Evolutionary conservation across 1,140 invertebrate species (phyloP), one percentile per base, ranked within the genome.

Genomic region (Akabosia matsudoensis): DNA sequence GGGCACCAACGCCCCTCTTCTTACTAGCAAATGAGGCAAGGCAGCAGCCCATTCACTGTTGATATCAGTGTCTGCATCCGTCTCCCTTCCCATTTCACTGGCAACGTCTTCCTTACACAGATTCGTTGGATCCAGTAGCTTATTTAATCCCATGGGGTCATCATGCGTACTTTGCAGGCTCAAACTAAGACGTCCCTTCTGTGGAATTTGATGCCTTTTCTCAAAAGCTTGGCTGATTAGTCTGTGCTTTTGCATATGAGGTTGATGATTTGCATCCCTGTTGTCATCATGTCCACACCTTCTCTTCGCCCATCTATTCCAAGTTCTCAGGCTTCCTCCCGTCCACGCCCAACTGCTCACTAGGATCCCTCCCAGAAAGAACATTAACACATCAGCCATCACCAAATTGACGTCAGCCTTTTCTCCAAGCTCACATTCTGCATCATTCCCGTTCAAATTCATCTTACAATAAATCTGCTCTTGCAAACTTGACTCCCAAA

Each of bases 301-400:
- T 37, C 76, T 92, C 84, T 89, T 88, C 33, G 96, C 86, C 84
- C 93, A 95, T 79, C 93, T 87, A 73, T 89, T 89, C 95, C 95
- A 97, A 0, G 91, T 90, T 76, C 92, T 88, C 0, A 93, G 83
- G 0, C 93, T 93, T 26, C 92, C 91, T 45, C 88, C 87, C 33
- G 93, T 97, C 93, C 93, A 97, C 28, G 94, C 92, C 93, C 94
- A 97, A 1, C 92, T 93, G 2, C 93, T 93, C 91, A 96, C 94
- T n/a, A 93, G 86, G 75, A 95, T 89, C 33, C 93, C 93, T 64
- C 90, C 89, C 74, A 90, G 90, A 85, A 97, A 97, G 33, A 93
- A 88, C 61, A 92, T 88, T 64, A 96, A 83, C 76, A 97, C 85
- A 83, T 95, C 92, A 54, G 95, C 83, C 82, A 95, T 91, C 74